Evolutionary conservation across 2,888 invertebrate species (phyloP).

Genomic region (Drosophila kanekoi): DNA sequence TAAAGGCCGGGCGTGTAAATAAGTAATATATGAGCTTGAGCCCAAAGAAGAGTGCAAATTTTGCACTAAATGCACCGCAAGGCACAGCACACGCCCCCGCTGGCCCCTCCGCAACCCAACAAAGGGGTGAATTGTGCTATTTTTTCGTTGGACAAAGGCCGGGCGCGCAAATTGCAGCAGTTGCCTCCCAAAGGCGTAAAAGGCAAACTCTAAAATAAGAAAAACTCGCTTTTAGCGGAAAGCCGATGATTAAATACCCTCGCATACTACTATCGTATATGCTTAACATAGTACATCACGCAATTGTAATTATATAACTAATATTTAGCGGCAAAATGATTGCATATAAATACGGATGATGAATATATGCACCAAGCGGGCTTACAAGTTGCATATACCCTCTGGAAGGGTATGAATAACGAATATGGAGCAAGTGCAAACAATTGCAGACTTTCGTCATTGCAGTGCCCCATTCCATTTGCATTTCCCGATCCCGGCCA

Average conservation of each 20-base stretch:
- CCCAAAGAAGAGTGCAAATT: conserved; percentile 36
- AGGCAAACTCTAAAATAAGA: conserved; percentile 22
- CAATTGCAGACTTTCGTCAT: conserved; percentile 56
- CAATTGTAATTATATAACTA: background rate
- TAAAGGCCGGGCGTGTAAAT: conserved; percentile 43
- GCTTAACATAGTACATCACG: too few relatives aligned
- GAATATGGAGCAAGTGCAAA: conserved; percentile 59
- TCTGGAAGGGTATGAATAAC: conserved; percentile 1
- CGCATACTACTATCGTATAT: background rate
- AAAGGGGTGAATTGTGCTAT: conserved; percentile 27
- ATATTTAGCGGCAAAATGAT: background rate
- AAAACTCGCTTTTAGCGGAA: background rate
- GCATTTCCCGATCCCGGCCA: conserved; percentile 19
- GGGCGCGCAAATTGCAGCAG: conserved; percentile 56
- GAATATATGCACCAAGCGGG: background rate
- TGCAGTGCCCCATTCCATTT: conserved; percentile 21
- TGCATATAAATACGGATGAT: background rate
- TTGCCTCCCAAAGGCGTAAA: conserved; percentile 44
- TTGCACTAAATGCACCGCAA: conserved; percentile 43
- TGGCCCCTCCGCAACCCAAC: background rate
- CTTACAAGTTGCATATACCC: background rate
- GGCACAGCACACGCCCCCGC: conserved; percentile 9
- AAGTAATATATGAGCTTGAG: conserved; percentile 41
- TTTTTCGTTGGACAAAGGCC: conserved; percentile 44
- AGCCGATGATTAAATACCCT: conserved; percentile 2